These are phyloP conservation scores for Pteromalus puparum DNA, from an alignment of 1,140 invertebrate genomes.

Conservation along the genomic window DNA sequence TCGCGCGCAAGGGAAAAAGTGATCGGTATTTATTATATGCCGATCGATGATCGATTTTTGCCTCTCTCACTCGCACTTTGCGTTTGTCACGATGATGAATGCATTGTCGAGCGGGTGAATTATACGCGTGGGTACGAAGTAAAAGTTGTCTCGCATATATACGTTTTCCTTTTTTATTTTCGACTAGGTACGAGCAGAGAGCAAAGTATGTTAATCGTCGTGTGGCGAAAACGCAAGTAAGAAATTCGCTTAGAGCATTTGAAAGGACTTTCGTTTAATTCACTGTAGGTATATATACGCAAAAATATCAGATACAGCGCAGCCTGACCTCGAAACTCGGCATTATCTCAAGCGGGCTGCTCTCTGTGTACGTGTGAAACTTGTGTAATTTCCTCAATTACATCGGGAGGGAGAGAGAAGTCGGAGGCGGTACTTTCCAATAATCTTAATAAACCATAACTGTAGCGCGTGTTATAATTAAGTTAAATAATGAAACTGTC, in stretches of 20 bases:
- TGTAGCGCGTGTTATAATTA: neutral
- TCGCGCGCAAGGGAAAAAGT: neutral
- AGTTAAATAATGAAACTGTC: neutral
- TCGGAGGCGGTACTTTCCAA: neutral
- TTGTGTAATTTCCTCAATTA: slow-evolving; percentile 36
- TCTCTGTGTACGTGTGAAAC: neutral
- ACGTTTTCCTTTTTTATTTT: too few species aligned
- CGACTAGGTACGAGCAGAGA: neutral
- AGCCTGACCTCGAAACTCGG: slow-evolving; percentile 16
- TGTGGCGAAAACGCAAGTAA: neutral
- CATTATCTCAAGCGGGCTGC: neutral
- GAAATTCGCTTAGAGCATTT: neutral
- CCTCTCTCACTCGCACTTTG: neutral
- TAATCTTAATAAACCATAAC: slow-evolving; percentile 6
- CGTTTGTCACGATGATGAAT: too few species aligned
- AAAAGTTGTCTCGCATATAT: neutral
- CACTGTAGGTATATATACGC: neutral
- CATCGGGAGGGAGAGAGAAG: neutral
- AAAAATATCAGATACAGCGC: neutral
- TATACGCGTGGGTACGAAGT: neutral
- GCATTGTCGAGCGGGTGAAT: too few species aligned
- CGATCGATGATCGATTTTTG: neutral
- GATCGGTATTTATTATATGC: neutral
- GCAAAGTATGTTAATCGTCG: slow-evolving; percentile 26
- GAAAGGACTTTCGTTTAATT: slow-evolving; percentile 17